Evolutionary conservation across 2,797 vertebrate genomes (phyloP), one percentile per base, ranked within the genome.

Genomic region (Enoplosus armatus): DNA sequence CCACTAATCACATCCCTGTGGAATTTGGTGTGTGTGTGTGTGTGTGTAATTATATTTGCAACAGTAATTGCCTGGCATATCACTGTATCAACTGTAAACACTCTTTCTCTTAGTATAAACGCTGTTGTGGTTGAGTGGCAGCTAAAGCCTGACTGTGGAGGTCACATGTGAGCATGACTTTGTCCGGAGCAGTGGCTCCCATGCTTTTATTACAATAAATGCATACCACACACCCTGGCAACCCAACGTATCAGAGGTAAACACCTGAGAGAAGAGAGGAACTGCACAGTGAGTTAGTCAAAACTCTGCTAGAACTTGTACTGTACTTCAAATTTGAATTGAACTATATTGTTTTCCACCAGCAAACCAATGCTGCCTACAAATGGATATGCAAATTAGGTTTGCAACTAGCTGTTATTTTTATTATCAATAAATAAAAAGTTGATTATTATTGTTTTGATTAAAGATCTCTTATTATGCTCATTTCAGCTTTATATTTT

Each of bases 1-100:
- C 56, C 54, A 80, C 75, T 71, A 64, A 75, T 85, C 60, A 72
- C 73, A 71, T 54, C 70, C 75, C 58, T 63, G 68, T 55, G 69
- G 69, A 77, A 70, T 71, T 45, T 74, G 58, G 48, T 67, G 41
- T 64, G 48, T n/a, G n/a, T 50, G 60, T 75, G 65, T 70, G 39
- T 69, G 60, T 71, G 60, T 72, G 43, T 50, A 51, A 62, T 48
- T 75, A 50, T 71, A 31, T 71, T 39, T 50, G 51, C 55, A 65
- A 20, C 56, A 55, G 82, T 75, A 82, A 78, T 59, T 65, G 62
- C n/a, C 27, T 48, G 61, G 26, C 75, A 61, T 72, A 51, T 79
- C 63, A n/a, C 20, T 59, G 47, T 61, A 66, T 76, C 68, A 75
- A 47, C 60, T 75, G 50, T 78, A 75, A 81, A 77, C 69, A 51